Evolutionary conservation across 1,140 invertebrate genomes (phyloP), one percentile per base, ranked within the genome.

Genomic region (Drosophila subobscura): DNA sequence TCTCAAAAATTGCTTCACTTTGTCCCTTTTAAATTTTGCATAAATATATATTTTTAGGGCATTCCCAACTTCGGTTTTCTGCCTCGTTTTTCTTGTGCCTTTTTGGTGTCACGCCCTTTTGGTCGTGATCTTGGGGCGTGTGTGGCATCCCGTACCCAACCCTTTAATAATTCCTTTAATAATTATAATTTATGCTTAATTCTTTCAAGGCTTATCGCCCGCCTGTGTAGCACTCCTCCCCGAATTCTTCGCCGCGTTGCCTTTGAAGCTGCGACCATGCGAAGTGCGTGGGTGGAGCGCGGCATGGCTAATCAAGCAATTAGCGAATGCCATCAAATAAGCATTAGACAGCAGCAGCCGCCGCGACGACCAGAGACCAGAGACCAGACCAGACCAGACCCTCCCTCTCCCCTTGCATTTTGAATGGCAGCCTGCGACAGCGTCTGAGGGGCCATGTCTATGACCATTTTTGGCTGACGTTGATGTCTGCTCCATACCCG

Each of bases 321-420:
- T 85, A 88, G 81, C 77, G 83, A 78, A 72, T 80, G 78, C 77
- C 81, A 86, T 86, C 83, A 86, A 86, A 86, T 81, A 83, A 75
- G 83, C 81, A 86, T 85, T 86, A 86, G 77, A 56, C 16, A 20
- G 16, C 16, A 20, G n/a, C 67, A 63, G 75, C 33, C 71, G 27
- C 22, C 14, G 40, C 54, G 47, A 57, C 60, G 67, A 27, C 29
- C 25, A 12, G 41, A 20, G 14, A 37, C 25, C 23, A 10, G 7
- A 50, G 37, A 59, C 53, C 33, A 64, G 75, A 41, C 60, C 37
- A 46, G 33, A 33, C 42, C 44, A 22, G n/a, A 29, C 14, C 56
- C 16, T 10, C 16, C 1, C 10, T 29, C 29, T 3, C 27, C 7
- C n/a, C 23, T 22, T 56, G 60, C 72, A 76, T 72, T 75, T 65